Base-by-base conservation (phyloP, 2,797 vertebrate species). In the Jordanella pulchra region DNA sequence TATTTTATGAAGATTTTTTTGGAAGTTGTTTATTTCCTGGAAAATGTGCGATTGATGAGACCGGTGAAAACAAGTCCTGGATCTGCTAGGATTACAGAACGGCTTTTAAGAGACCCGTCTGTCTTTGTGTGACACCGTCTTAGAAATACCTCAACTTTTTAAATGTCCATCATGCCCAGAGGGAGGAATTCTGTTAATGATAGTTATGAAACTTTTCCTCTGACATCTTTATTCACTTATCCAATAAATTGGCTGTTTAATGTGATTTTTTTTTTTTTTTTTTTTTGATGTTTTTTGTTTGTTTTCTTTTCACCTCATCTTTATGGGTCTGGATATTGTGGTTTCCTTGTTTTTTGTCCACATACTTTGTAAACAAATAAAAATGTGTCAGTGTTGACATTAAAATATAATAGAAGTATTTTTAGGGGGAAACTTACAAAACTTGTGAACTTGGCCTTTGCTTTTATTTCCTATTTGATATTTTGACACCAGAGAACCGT, bases 1-100 rank as follows among this genome's bases (percentile, higher is more conserved):
- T 94, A 92, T 94, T 94, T 95, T 94, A 88, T 86, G 86, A 90
- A 87, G 77, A 91, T 91, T 81, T 90, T n/a, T 83, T 73, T 87
- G 64, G 69, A 15, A 77, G 3, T 48, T 76, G 68, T 84, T 25
- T 58, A 82, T 85, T 27, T 15, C 30, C 69, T 18, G 32, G 17
- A 10, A 4, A 17, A 1, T 17, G 35, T 66, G 28, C 6, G n/a
- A 5, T 2, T 18, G 23, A 0, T n/a, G 45, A 35, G 7, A 3
- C 23, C 1, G 42, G 25, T 30, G 39, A 14, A 28, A 50, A 47
- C 9, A 13, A 39, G 23, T 44, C 17, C 27, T 56, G 54, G 54
- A 30, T 30, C 54, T 30, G 15, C 27, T 39, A 39, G 35, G 35
- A 39, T 39, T 39, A 7, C 35, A 39, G 35, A 39, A 39, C 35